Percentiles rank a stretch among this genome's conserved stretches.
phyloP scores from a whole-genome alignment of 2,113 vertebrate genomes.

The Trogon melanurus region DNA sequence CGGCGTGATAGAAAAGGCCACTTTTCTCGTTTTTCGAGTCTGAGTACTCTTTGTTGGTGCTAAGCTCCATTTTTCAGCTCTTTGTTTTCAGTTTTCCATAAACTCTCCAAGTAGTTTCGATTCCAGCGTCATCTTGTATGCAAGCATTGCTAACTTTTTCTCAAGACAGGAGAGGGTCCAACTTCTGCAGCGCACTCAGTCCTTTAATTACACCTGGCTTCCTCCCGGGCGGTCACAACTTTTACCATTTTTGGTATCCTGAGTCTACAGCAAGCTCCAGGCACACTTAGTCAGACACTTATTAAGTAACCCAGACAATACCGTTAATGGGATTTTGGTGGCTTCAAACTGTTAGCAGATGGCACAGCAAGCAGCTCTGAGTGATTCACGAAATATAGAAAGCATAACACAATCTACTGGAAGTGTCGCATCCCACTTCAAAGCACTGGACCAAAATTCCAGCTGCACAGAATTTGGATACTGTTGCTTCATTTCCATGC shows the following conservation, averaged over 20 bases:
- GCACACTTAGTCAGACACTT: background rate
- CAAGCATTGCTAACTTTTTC: background rate
- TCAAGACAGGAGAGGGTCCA: background rate
- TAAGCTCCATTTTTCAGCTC: background rate
- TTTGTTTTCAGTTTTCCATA: background rate
- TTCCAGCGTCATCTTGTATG: background rate
- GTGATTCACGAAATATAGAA: background rate
- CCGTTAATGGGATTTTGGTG: background rate
- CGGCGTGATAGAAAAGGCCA: background rate
- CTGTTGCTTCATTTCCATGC: background rate
- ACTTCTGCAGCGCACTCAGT: background rate
- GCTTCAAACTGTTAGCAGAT: slow-evolving; percentile 15
- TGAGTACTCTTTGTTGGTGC: background rate
- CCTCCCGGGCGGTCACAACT: background rate
- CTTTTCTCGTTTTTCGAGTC: background rate
- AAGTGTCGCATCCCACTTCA: slow-evolving; percentile 16
- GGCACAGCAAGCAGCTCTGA: background rate
- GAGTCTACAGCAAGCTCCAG: background rate
- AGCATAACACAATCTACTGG: background rate
- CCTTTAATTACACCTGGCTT: background rate
- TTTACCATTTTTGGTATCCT: slow-evolving; percentile 6
- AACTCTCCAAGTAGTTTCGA: background rate
- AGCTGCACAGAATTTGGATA: background rate
- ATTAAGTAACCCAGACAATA: background rate
- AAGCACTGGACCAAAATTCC: background rate